A percentile compares a stretch with the other conserved stretches of the same genome.
phyloP scores from a whole-genome alignment of 2,113 vertebrate genomes.

The Piaya cayana region DNA sequence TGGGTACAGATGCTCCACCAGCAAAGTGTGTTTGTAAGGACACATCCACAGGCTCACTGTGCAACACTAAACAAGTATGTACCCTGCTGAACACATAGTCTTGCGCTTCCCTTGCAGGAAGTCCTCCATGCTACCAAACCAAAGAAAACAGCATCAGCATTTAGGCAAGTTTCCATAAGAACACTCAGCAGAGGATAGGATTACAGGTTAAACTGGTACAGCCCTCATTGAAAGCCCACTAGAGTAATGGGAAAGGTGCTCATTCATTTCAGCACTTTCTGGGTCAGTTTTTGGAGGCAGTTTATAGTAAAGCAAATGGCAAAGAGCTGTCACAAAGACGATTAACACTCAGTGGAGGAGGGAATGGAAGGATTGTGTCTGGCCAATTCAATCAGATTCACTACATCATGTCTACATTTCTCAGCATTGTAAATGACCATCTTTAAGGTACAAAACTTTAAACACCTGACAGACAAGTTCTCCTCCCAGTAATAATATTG shows the following conservation, averaged over 20 bases:
- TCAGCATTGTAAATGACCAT: background rate
- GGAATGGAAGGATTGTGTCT: background rate
- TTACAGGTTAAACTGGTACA: background rate
- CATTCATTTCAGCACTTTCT: background rate
- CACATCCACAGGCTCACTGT: background rate
- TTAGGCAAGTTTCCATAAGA: background rate
- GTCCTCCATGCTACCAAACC: background rate
- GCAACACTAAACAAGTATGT: rapidly evolving
- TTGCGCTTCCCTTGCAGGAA: background rate
- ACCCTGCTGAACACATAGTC: background rate
- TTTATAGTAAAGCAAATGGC: background rate
- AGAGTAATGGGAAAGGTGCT: background rate
- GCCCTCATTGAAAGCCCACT: background rate
- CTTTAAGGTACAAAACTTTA: background rate
- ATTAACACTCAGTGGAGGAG: background rate
- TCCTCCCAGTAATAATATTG: background rate
- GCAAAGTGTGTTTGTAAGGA: background rate
- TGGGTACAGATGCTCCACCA: background rate
- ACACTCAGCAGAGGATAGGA: background rate
- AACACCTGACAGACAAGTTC: background rate
- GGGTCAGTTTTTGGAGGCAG: background rate
- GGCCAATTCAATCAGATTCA: background rate
- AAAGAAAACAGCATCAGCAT: background rate
- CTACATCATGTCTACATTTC: background rate
- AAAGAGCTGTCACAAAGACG: background rate